Conservation (phyloP, 2,113 vertebrate species). For the Ondatra zibethicus region DNA sequence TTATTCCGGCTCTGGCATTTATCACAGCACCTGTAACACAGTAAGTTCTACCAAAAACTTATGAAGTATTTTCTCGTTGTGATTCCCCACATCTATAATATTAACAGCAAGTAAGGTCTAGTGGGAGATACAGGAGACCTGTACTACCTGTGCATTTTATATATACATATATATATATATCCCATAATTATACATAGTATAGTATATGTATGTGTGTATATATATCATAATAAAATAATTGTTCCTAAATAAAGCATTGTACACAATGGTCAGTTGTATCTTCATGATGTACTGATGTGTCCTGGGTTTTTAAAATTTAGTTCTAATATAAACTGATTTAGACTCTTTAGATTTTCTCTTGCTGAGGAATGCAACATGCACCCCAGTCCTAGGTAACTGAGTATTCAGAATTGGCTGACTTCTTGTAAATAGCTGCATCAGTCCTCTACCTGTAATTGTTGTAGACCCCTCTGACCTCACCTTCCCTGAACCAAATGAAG, state of each 20-base stretch:
- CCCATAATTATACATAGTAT: constrained; percentile 3
- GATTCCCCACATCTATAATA: not conserved
- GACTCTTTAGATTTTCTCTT: not conserved
- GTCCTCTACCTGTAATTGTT: constrained; percentile 26
- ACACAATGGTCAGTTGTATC: not conserved
- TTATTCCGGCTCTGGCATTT: not conserved
- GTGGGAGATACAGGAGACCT: not conserved
- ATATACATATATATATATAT: no score
- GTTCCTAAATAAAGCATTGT: not conserved
- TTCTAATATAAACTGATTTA: not conserved
- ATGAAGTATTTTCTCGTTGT: not conserved
- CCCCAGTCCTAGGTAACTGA: not conserved
- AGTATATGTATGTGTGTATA: not conserved
- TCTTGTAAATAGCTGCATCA: not conserved
- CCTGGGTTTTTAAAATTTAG: not conserved
- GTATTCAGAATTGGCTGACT: not conserved
- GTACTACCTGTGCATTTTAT: not conserved
- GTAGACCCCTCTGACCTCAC: not conserved
- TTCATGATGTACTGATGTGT: not conserved
- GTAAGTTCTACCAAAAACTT: not conserved
- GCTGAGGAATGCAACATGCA: not conserved
- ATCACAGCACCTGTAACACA: not conserved
- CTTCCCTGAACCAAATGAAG: constrained; percentile 14
- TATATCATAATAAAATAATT: not conserved
- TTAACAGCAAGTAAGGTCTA: not conserved